Evolutionary conservation across 2,888 invertebrate genomes (phyloP), one percentile per base, ranked within the genome.

Genomic region (Ophonus ardosiacus): DNA sequence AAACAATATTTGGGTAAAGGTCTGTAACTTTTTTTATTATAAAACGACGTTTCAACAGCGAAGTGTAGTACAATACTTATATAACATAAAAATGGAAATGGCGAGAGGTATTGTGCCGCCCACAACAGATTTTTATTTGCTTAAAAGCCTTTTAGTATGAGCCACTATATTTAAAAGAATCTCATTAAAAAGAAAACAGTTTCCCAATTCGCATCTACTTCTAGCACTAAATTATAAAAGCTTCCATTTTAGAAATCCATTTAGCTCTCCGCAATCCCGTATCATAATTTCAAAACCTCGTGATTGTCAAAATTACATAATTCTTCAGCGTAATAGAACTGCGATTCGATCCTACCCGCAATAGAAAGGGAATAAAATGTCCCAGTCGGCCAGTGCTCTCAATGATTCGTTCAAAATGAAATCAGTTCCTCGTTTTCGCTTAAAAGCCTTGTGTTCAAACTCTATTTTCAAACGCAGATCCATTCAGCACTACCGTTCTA

Each of bases 361-460:
- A 13, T 13, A 51, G 59, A 61, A 17, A 61, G 31, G 6, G 31
- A 61, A 61, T 61, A 61, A 61, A 61, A 61, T 61, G 59, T 61
- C 59, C 59, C 18, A 56, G 18, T 10, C 59, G 17, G 59, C 59
- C 59, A 61, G 18, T 61, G 59, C 59, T 61, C 59, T 61, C 59
- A 61, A 61, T 61, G 17, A 61, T 18, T 17, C 59, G 59, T 61
- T 61, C 59, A 61, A 61, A 61, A 61, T 61, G 59, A 61, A 61
- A 61, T 61, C 59, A 61, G 18, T 13, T 56, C 56, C 59, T 61
- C 15, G 59, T 61, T 61, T 51, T 61, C 59, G 59, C 43, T 61
- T 61, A 61, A 61, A 61, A 61, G 59, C 59, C 59, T 61, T 61
- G 59, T 61, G 59, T 61, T 61, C 59, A 61, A 51, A 61, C 59